Percentiles rank a stretch among this genome's conserved stretches.
phyloP scores from a whole-genome alignment of 2,113 vertebrate genomes.

The Pardalotus punctatus region DNA sequence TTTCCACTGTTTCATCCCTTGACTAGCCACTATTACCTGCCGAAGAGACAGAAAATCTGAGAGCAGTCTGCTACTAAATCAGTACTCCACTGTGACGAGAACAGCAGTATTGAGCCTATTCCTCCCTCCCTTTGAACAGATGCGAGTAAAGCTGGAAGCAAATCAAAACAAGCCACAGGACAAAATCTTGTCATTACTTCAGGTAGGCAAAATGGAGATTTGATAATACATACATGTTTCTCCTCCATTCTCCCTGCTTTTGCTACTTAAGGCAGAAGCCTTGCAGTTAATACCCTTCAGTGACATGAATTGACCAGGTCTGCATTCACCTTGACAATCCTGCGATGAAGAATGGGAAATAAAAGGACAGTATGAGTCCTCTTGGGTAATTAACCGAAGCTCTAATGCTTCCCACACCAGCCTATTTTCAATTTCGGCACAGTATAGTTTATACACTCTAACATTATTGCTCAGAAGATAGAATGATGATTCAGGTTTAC shows the following conservation, averaged over 20 bases:
- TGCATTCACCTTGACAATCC: background rate
- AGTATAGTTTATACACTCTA: constrained; percentile 52
- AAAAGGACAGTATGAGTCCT: background rate
- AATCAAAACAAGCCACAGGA: background rate
- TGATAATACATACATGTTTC: background rate
- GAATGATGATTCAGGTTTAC: constrained; percentile 57
- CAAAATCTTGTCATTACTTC: background rate
- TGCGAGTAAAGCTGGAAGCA: background rate
- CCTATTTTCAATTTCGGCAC: constrained; percentile 54
- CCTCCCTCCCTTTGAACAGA: background rate
- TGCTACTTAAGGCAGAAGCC: background rate
- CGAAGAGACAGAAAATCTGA: background rate
- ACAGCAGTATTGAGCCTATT: background rate
- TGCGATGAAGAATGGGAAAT: background rate
- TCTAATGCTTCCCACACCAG: constrained; percentile 23
- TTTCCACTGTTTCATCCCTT: background rate
- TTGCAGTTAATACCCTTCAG: background rate
- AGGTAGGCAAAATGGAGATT: background rate
- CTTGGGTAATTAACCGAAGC: constrained; percentile 9
- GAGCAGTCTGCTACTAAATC: background rate
- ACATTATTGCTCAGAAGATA: constrained; percentile 68
- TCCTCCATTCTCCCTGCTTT: background rate
- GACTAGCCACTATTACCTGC: background rate
- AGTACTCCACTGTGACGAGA: background rate
- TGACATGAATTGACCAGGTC: background rate